These are phyloP conservation scores for Xanthorhoe spadicearia DNA, from an alignment of 2,888 invertebrate species.

Conservation along the genomic window DNA sequence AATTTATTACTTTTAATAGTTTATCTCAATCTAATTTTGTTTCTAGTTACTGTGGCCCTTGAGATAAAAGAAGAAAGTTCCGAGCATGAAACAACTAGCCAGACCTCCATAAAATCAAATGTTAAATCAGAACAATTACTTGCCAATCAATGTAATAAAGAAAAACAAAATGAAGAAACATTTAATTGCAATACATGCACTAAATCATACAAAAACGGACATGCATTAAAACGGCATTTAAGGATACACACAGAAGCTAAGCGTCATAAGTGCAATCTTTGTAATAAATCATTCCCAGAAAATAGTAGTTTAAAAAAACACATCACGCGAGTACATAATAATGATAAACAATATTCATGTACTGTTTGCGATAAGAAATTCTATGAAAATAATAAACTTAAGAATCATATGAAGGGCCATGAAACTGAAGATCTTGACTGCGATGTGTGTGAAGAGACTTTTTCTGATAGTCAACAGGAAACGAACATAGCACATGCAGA, in stretches of 20 bases:
- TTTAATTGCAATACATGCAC: slow-evolving; percentile 6
- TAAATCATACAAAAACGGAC: slow-evolving; percentile 4
- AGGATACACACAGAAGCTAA: slow-evolving; percentile 8
- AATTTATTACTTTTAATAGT: too few species aligned
- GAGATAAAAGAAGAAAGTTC: not conserved
- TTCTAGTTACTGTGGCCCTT: not conserved
- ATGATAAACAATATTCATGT: slow-evolving; percentile 24
- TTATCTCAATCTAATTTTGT: too few species aligned
- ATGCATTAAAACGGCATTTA: slow-evolving; percentile 12
- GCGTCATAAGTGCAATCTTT: not conserved
- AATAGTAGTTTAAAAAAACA: slow-evolving; percentile 12
- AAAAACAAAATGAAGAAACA: not conserved
- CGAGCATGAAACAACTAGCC: not conserved
- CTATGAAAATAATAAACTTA: slow-evolving; percentile 25
- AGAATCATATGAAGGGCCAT: slow-evolving; percentile 26
- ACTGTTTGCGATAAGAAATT: slow-evolving; percentile 27
- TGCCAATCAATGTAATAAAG: not conserved
- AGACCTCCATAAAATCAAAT: not conserved
- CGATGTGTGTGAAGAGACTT: slow-evolving; percentile 19
- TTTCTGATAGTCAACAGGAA: slow-evolving; percentile 16
- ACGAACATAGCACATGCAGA: slow-evolving; percentile 24
- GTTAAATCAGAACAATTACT: not conserved
- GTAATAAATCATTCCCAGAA: slow-evolving; percentile 15
- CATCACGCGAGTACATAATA: slow-evolving; percentile 5
- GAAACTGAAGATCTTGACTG: slow-evolving; percentile 12